Conservation (phyloP, 2,113 vertebrate species). For the Barnardius zonarius region DNA sequence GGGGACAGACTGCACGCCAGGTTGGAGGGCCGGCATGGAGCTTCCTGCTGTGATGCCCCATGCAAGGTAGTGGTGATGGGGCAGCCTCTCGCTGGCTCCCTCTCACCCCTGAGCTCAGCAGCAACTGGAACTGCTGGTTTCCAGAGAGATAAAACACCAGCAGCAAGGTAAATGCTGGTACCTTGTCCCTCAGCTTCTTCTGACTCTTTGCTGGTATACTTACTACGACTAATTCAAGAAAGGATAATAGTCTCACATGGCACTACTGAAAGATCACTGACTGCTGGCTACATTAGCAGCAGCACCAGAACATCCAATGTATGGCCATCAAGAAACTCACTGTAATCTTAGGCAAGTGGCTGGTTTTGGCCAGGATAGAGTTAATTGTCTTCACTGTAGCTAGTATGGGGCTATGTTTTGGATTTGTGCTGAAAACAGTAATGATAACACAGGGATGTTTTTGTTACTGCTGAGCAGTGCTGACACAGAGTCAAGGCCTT, state of each 20-base stretch:
- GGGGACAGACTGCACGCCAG: rapidly evolving
- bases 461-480: not conserved
- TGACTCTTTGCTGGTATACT: not conserved
- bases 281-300: not conserved
- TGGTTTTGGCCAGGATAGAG: not conserved
- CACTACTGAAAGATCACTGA: not conserved
- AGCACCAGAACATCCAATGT: not conserved
- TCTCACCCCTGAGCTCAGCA: not conserved
- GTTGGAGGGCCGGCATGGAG: rapidly evolving
- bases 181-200: not conserved
- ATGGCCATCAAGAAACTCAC: not conserved
- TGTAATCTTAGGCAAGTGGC: not conserved
- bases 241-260: not conserved
- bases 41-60: not conserved
- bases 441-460: not conserved
- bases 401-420: not conserved
- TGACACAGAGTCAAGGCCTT: not conserved
- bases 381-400: not conserved
- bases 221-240: not conserved
- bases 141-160: not conserved
- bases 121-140: not conserved
- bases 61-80: rapidly evolving
- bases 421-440: not conserved
- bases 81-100: not conserved
- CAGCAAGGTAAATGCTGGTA: not conserved